Evolutionary conservation across 2,113 vertebrate genomes (phyloP).

Genomic region (Microcebus tavaratra): DNA sequence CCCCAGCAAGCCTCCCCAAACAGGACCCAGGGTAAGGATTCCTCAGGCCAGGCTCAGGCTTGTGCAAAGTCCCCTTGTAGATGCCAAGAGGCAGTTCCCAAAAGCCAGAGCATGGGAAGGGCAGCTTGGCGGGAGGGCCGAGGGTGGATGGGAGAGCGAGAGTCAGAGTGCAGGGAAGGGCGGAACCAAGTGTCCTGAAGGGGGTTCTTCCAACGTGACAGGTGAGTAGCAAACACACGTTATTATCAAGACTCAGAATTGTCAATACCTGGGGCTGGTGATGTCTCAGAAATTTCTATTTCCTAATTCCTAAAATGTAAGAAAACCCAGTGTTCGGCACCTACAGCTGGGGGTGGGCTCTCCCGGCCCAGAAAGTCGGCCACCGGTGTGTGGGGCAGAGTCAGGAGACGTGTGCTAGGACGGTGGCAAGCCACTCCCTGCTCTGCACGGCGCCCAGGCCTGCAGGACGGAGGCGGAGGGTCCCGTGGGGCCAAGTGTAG

Average conservation of each 20-base stretch:
- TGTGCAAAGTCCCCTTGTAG: neutral
- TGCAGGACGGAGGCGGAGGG: neutral
- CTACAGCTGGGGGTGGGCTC: neutral
- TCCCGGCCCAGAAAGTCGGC: neutral
- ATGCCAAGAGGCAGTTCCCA: neutral
- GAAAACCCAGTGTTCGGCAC: neutral
- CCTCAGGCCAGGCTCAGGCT: neutral
- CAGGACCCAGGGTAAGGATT: too few species aligned
- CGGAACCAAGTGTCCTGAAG: neutral
- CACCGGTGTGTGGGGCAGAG: neutral
- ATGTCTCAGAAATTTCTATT: neutral
- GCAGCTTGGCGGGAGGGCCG: neutral
- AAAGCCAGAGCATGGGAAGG: neutral
- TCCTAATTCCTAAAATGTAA: neutral
- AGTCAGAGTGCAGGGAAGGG: neutral
- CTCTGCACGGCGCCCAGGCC: neutral
- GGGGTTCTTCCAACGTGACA: neutral
- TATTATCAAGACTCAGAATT: neutral
- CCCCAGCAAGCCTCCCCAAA: neutral
- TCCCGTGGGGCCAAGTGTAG: neutral
- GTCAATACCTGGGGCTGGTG: too few species aligned
- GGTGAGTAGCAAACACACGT: neutral
- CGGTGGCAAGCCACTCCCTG: neutral
- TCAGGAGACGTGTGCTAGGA: neutral
- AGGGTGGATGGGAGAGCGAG: neutral